phyloP scores from a whole-genome alignment of 2,888 invertebrate genomes.

The Cistogaster globosa region DNA sequence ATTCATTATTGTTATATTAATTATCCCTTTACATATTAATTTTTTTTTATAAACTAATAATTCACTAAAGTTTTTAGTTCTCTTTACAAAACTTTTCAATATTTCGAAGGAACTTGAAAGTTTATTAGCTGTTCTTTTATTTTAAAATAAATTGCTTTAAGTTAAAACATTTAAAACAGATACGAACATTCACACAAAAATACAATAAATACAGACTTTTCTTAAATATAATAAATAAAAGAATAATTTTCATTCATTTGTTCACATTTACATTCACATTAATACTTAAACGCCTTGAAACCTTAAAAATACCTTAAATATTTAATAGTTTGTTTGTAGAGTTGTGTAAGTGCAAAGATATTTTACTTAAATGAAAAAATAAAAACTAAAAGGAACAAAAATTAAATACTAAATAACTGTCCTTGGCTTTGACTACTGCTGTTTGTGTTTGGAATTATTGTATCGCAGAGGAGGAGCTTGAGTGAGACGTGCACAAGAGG shows the following conservation, averaged over 20 bases:
- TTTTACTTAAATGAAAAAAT: neutral
- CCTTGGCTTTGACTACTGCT: constrained; percentile 27
- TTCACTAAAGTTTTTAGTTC: too few species aligned
- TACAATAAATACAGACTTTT: constrained; percentile 6
- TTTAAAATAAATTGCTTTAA: too few species aligned
- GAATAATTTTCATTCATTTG: neutral
- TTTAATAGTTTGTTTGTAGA: constrained; percentile 29
- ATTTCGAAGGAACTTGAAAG: too few species aligned
- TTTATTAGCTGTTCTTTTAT: too few species aligned
- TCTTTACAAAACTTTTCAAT: too few species aligned
- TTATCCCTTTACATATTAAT: too few species aligned
- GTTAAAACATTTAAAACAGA: neutral
- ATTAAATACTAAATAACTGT: constrained; percentile 5
- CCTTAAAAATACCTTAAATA: constrained; percentile 42
- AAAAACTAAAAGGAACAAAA: neutral
- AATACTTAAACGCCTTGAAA: constrained; percentile 43
- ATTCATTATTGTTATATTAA: too few species aligned
- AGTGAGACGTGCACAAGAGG: neutral
- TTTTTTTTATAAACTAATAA: too few species aligned
- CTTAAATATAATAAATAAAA: neutral
- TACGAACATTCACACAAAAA: neutral
- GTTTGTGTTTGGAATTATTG: neutral
- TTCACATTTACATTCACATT: neutral
- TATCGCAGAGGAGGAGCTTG: neutral
- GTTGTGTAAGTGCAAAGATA: constrained; percentile 8